Evolutionary conservation across 2,113 vertebrate species (phyloP), one percentile per base, ranked within the genome.

Genomic region (Ploceus nigricollis): DNA sequence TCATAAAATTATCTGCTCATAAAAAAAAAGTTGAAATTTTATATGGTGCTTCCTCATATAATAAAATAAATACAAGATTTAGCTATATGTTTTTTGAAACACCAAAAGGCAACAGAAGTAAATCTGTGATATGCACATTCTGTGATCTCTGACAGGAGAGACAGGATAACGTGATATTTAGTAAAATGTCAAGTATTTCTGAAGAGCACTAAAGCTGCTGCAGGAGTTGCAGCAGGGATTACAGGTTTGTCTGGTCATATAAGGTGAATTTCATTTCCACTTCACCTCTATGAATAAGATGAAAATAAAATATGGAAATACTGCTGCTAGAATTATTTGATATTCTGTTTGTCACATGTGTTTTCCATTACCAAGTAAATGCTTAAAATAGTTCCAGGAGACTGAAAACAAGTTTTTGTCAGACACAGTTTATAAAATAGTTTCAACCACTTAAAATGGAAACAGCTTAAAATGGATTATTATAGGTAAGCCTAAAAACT

Each of bases 341-440:
- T 95, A 91, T 51, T 79, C 51, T 64, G 5, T 79, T 94, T 91
- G 78, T 94, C 75, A 63, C 91, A 93, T 91, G 61, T 93, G 89
- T 84, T 96, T 93, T 82, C 64, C 61, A 82, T 93, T 89, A 93
- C 84, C 33, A 77, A 28, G 40, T 90, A 87, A 85, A 80, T 82
- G 65, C 42, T 91, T 94, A 82, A 91, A 94, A 92, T 90, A 85
- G 78, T 85, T 96, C 71, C 69, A 90, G 82, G 63, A 95, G 66
- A 85, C 70, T 82, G 60, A 89, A 93, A 60, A 11, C 68, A 94
- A 91, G 50, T 70, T 93, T 96, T 87, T 94, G 84, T 93, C 81
- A 94, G 61, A 54, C 69, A 83, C 72, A 82, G 87, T 91, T 93
- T 96, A 82, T 96, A 94, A 95, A 93, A 71, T 50, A 94, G 40